Evolutionary conservation across 2,797 vertebrate genomes (phyloP).

Genomic region (Crossoptilon crossoptilon): DNA sequence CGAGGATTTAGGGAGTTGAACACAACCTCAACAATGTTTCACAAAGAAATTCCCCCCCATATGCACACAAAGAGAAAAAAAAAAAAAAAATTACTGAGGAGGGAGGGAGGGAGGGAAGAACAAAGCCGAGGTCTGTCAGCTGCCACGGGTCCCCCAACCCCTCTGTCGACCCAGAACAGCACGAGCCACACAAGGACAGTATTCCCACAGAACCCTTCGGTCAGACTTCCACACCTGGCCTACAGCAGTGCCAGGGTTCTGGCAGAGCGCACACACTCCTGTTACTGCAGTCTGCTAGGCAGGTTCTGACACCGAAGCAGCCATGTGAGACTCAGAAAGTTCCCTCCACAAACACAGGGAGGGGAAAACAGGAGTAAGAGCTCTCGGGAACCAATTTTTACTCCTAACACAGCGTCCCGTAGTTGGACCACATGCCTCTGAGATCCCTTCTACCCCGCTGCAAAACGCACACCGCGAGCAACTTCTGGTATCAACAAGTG

Average conservation of each 20-base stretch:
- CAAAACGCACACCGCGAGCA: neutral
- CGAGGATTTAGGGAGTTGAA: neutral
- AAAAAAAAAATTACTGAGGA: neutral
- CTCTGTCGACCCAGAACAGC: neutral
- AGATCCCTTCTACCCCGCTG: neutral
- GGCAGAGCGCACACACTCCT: neutral
- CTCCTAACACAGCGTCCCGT: fast-evolving
- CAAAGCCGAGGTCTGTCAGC: neutral
- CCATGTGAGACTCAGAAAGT: neutral
- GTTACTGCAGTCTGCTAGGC: slow-evolving; percentile 12
- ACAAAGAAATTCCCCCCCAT: neutral
- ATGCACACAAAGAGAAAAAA: neutral
- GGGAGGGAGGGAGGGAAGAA: neutral
- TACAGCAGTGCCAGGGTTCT: neutral
- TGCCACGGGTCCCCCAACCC: neutral
- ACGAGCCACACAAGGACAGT: neutral
- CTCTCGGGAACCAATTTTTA: neutral
- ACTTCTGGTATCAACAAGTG: neutral
- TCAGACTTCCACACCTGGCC: neutral
- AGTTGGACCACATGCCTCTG: fast-evolving
- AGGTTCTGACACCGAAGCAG: neutral
- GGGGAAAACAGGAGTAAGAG: neutral
- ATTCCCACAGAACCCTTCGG: neutral
- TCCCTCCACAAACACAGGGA: neutral
- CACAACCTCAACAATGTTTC: neutral